phyloP scores from a whole-genome alignment of 2,888 invertebrate species.

The Hanleya hanleyi region DNA sequence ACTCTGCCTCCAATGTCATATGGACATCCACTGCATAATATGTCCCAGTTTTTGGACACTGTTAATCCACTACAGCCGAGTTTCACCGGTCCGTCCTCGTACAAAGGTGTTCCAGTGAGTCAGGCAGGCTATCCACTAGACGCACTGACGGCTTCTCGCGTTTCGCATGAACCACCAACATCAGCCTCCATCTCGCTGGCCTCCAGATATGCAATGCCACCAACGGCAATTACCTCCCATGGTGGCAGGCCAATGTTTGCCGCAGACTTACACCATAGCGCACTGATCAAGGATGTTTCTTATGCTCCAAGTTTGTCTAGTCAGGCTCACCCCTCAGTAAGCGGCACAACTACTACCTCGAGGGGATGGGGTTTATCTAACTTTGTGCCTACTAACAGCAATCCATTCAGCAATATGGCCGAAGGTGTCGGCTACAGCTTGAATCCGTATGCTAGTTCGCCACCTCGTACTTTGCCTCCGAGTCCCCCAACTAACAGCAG shows the following conservation, averaged over 20 bases:
- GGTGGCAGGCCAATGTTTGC: neutral
- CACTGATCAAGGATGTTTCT: neutral
- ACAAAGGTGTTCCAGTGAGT: neutral
- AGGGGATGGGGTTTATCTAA: neutral
- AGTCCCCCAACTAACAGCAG: no score
- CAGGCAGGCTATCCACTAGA: neutral
- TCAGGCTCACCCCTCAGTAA: neutral
- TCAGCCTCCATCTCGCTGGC: neutral
- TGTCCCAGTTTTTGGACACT: neutral
- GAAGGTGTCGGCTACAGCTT: neutral
- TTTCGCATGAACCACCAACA: neutral
- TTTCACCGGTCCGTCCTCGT: neutral
- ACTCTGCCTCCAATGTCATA: neutral
- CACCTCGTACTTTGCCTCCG: neutral
- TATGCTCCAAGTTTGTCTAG: neutral
- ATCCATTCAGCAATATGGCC: neutral
- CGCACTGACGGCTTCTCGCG: neutral
- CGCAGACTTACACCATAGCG: neutral
- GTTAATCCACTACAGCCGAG: neutral
- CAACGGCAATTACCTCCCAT: neutral
- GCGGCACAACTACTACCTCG: neutral
- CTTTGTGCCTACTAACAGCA: neutral
- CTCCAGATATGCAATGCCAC: neutral
- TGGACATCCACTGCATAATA: neutral
- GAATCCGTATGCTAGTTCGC: neutral